Evolutionary conservation across 2,797 vertebrate genomes (phyloP).

Genomic region (Macropus fuliginosus): DNA sequence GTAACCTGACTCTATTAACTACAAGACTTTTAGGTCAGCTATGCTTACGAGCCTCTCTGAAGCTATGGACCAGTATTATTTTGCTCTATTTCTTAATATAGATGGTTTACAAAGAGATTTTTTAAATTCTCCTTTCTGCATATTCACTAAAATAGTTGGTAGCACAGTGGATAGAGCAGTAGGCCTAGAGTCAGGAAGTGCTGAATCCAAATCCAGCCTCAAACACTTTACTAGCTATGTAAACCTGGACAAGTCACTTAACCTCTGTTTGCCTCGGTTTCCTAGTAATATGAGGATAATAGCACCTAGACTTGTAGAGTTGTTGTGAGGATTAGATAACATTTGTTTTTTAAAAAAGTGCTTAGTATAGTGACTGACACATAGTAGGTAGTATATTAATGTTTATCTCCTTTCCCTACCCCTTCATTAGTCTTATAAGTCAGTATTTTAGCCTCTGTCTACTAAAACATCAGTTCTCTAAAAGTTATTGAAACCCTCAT

Average conservation of each 20-base stretch:
- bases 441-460: not conserved
- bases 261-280: not conserved
- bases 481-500: not conserved
- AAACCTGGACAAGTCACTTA: not conserved
- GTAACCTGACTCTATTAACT: not conserved
- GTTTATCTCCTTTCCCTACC: not conserved
- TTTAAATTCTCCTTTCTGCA: not conserved
- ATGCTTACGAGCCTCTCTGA: conserved; percentile 7
- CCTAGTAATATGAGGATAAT: not conserved
- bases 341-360: not conserved
- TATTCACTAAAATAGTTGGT: not conserved
- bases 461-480: not conserved
- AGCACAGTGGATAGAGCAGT: not conserved
- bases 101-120: not conserved
- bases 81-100: conserved; percentile 3
- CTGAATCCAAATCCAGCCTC: not conserved
- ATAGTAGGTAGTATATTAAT: not conserved
- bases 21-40: conserved; percentile 19
- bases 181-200: not conserved
- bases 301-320: not conserved
- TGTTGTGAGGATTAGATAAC: not conserved
- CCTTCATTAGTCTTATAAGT: not conserved
- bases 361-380: not conserved
- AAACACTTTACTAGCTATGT: not conserved
- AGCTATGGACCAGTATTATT: conserved; percentile 12